Base-by-base conservation (phyloP, 2,797 vertebrate genomes). In the Peromyscus melanophrys region DNA sequence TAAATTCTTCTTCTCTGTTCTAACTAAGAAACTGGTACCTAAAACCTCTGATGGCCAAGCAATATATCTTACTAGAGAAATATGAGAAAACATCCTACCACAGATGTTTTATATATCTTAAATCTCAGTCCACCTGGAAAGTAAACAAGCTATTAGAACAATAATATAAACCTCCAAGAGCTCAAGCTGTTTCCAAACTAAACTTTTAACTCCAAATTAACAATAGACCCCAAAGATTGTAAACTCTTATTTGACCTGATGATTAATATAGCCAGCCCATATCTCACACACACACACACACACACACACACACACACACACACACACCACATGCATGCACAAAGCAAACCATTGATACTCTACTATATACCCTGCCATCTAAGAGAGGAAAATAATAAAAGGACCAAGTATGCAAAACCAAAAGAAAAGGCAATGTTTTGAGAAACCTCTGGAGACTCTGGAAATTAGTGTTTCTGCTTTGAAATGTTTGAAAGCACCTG, bases 401-500 rank as follows among this genome's bases (percentile, higher is more conserved):
- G 75, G 46, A 29, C 69, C 84, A 92, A 77, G 92, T 34, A 93
- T 97, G 92, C 77, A 93, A 92, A 76, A 95, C 92, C 97, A 90
- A 65, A 96, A 59, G 95, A 94, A 97, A 90, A 49, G 0, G 14
- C 63, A 4, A 71, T 86, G 14, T 95, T 86, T 91, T 92, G 67
- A 95, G 83, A 98, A 97, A 84, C 94, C 97, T 97, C 97, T 37
- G 67, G 97, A 95, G 96, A 90, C 77, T 85, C 49, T 1, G 17
- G 94, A 98, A 96, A 98, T 98, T 89, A 11, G 43, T 71, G 90
- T 95, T 97, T 97, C 94, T 94, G 92, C 95, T 95, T 97, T 97
- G 97, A 95, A 97, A 78, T 95, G 83, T 95, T 94, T 84, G 80
- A 91, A 98, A 98, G 95, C 98, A 99, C 96, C 98, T 98, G 98